A percentile compares a stretch with the other conserved stretches of the same genome.
phyloP scores from a whole-genome alignment of 2,113 vertebrate species.

The Rhegmatorhina hoffmannsi region DNA sequence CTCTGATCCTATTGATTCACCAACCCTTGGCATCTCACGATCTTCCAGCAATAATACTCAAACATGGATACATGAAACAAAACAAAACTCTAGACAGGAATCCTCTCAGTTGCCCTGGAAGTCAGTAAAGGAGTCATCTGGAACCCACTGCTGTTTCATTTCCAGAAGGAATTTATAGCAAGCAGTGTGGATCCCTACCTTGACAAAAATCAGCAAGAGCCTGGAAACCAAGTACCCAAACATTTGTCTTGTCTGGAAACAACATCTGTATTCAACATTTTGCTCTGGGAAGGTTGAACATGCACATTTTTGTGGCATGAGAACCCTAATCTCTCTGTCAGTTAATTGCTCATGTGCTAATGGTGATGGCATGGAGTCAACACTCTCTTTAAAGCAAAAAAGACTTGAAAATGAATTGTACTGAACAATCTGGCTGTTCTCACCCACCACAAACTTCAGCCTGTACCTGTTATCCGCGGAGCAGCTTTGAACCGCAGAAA shows the following conservation, averaged over 20 bases:
- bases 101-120: background rate
- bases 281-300: background rate
- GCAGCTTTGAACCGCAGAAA: conserved; percentile 77
- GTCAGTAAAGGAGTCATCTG: background rate
- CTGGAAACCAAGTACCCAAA: background rate
- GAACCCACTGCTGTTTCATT: background rate
- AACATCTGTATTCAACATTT: background rate
- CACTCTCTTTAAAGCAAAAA: background rate
- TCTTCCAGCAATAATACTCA: background rate
- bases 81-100: background rate
- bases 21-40: background rate
- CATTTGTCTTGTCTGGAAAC: background rate
- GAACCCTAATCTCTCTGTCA: background rate
- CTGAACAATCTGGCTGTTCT: background rate
- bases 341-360: background rate
- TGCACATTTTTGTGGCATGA: fast-evolving
- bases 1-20: background rate
- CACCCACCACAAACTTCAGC: fast-evolving
- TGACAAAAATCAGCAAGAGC: background rate
- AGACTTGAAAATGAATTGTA: background rate
- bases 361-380: background rate
- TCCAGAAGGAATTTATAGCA: background rate
- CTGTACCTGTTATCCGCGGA: conserved; percentile 78
- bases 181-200: background rate
- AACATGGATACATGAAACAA: fast-evolving